Evolutionary conservation across 2,888 invertebrate genomes (phyloP).

Genomic region (Drosophila borborema): DNA sequence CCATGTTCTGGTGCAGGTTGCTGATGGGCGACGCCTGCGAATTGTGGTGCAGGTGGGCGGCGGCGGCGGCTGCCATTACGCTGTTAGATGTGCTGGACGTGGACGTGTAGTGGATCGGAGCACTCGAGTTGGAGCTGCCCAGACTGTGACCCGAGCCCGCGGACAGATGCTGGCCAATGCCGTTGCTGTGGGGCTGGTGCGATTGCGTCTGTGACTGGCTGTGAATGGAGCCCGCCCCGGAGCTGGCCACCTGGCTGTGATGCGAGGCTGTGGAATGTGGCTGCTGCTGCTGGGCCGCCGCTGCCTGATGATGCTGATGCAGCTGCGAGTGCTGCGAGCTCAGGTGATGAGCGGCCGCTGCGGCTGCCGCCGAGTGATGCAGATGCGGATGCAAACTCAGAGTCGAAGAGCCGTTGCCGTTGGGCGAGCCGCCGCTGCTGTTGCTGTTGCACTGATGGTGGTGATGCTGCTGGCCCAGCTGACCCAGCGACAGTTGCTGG

Average conservation of each 20-base stretch:
- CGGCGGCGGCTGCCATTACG: slow-evolving; percentile 82
- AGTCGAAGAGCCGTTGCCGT: slow-evolving; percentile 56
- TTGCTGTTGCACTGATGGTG: slow-evolving; percentile 76
- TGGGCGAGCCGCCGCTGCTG: slow-evolving; percentile 71
- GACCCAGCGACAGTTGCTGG: slow-evolving; percentile 80
- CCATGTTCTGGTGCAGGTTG: slow-evolving; percentile 85
- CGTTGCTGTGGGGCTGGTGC: slow-evolving; percentile 72
- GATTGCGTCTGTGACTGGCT: slow-evolving; percentile 57
- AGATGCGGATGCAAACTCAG: slow-evolving; percentile 60
- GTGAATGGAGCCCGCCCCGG: slow-evolving; percentile 52
- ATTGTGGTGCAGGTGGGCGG: slow-evolving; percentile 83
- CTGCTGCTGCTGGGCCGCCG: slow-evolving; percentile 57
- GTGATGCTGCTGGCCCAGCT: slow-evolving; percentile 78
- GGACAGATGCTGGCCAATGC: slow-evolving; percentile 59
- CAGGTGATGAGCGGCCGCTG: slow-evolving; percentile 59
- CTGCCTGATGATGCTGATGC: slow-evolving; percentile 66
- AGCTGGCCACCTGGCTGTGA: slow-evolving; percentile 57
- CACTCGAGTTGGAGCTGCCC: slow-evolving; percentile 38
- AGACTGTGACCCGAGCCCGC: slow-evolving; percentile 51
- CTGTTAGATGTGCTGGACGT: slow-evolving; percentile 75
- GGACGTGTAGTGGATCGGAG: slow-evolving; percentile 69
- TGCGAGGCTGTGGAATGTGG: slow-evolving; percentile 51
- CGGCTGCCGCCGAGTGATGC: slow-evolving; percentile 63
- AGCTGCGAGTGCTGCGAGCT: slow-evolving; percentile 61
- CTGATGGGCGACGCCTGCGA: slow-evolving; percentile 84